Percentiles rank a stretch among this genome's conserved stretches.
phyloP scores from a whole-genome alignment of 2,888 invertebrate genomes.

The Petrophora chlorosata region DNA sequence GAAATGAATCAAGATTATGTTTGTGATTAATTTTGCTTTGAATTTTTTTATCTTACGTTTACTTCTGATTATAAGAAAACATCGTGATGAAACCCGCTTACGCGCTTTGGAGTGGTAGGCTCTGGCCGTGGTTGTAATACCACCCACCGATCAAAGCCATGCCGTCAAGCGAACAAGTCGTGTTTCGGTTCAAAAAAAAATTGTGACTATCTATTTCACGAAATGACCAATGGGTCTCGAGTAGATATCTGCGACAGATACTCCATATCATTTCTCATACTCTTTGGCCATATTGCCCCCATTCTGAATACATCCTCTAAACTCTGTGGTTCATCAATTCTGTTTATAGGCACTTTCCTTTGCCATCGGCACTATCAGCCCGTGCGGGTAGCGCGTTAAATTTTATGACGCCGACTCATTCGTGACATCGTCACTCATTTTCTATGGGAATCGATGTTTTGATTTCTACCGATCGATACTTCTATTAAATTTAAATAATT shows the following conservation, averaged over 20 bases:
- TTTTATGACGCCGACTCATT: slow-evolving; percentile 77
- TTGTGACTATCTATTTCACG: too few species aligned
- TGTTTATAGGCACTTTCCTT: slow-evolving; percentile 75
- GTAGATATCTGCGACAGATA: too few species aligned
- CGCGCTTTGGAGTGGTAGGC: too few species aligned
- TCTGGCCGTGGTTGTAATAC: too few species aligned
- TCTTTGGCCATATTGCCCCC: background rate
- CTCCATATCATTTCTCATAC: too few species aligned
- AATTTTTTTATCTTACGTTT: too few species aligned
- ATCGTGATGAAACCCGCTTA: too few species aligned
- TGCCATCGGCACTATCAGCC: slow-evolving; percentile 73
- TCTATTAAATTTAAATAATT: slow-evolving; percentile 3
- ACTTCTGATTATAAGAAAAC: too few species aligned
- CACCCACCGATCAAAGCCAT: too few species aligned
- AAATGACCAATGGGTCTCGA: background rate
- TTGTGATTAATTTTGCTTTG: background rate
- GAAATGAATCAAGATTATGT: background rate
- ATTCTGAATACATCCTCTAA: slow-evolving; percentile 19
- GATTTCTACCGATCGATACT: slow-evolving; percentile 16
- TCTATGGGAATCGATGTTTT: slow-evolving; percentile 31
- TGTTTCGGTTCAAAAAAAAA: too few species aligned
- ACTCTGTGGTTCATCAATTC: slow-evolving; percentile 70
- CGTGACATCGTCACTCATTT: slow-evolving; percentile 69
- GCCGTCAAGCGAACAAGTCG: too few species aligned
- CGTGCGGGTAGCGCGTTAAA: slow-evolving; percentile 68